Evolutionary conservation across 1,140 invertebrate species (phyloP).

Genomic region (Drosophila navojoa): DNA sequence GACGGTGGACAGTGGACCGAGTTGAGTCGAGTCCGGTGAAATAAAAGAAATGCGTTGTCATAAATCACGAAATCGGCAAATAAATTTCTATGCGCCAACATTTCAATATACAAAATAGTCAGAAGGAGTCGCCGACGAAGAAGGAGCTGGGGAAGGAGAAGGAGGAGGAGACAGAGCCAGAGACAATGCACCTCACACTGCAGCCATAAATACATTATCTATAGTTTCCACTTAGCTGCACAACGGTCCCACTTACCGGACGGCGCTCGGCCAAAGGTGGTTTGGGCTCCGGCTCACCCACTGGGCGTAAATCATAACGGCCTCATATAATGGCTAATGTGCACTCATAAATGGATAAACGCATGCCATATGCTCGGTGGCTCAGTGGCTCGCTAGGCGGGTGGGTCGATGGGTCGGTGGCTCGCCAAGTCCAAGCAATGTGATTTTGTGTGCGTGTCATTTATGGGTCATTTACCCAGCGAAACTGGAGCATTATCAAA

Average conservation of each 20-base stretch:
- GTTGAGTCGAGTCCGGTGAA: constrained; percentile 2
- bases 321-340: constrained; percentile 58
- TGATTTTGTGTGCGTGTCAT: constrained; percentile 45
- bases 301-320: constrained; percentile 74
- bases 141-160: no score
- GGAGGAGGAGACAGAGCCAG: not conserved
- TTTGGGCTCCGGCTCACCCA: not conserved
- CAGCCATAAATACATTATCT: constrained; percentile 81
- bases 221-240: constrained; percentile 82
- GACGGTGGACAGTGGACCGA: not conserved
- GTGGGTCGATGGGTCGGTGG: constrained; percentile 5
- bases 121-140: no score
- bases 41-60: constrained; percentile 64
- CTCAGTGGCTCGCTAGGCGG: not conserved
- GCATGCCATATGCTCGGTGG: constrained; percentile 39
- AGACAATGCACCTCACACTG: constrained; percentile 48
- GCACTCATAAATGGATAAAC: constrained; percentile 79
- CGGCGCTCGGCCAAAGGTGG: constrained; percentile 37
- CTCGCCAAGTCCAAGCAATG: constrained; percentile 10
- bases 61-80: constrained; percentile 74
- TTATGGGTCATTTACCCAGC: constrained; percentile 71
- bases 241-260: constrained; percentile 73
- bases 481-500: constrained; percentile 14
- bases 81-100: constrained; percentile 72
- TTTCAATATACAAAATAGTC: constrained; percentile 76